Percentiles rank a stretch among this genome's conserved stretches.
These are phyloP conservation scores for Stenichneumon culpator DNA, from an alignment of 2,888 invertebrate species.

Conservation along the genomic window DNA sequence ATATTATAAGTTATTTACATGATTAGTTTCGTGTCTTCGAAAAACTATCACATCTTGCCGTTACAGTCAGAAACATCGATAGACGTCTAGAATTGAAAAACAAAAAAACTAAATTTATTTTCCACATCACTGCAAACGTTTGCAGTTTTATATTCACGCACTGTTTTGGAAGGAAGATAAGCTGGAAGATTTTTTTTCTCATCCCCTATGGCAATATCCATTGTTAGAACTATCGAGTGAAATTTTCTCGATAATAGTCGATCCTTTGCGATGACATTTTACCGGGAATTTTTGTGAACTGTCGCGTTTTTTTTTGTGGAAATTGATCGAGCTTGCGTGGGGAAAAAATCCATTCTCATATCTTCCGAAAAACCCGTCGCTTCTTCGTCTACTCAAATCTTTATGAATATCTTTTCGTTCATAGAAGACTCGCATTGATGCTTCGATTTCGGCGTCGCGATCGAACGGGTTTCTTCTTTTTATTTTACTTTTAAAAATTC, in stretches of 20 bases:
- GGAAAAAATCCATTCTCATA: slow-evolving; percentile 8
- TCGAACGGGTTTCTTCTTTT: slow-evolving; percentile 6
- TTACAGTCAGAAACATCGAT: not conserved
- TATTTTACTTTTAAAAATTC: slow-evolving; percentile 41
- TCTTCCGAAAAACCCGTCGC: slow-evolving; percentile 21
- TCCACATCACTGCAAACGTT: not conserved
- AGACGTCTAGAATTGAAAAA: not conserved
- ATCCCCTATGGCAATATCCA: slow-evolving; percentile 8
- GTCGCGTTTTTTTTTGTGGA: not conserved
- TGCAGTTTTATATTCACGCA: not conserved
- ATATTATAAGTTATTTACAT: slow-evolving; percentile 54
- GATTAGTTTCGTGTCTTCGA: slow-evolving; percentile 30
- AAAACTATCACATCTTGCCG: slow-evolving; percentile 28
- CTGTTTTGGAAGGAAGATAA: slow-evolving; percentile 53
- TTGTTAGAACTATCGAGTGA: not conserved
- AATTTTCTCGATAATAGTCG: not conserved
- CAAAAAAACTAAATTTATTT: slow-evolving; percentile 34
- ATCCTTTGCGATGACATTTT: not conserved
- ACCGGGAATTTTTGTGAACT: not conserved
- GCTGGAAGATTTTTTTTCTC: slow-evolving; percentile 54
- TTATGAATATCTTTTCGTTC: not conserved
- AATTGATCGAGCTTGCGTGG: slow-evolving; percentile 31
- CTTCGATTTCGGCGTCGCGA: slow-evolving; percentile 14
- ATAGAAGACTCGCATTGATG: not conserved
- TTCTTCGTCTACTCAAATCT: not conserved